Conservation (phyloP, 2,113 vertebrate species). For the Alces alces region DNA sequence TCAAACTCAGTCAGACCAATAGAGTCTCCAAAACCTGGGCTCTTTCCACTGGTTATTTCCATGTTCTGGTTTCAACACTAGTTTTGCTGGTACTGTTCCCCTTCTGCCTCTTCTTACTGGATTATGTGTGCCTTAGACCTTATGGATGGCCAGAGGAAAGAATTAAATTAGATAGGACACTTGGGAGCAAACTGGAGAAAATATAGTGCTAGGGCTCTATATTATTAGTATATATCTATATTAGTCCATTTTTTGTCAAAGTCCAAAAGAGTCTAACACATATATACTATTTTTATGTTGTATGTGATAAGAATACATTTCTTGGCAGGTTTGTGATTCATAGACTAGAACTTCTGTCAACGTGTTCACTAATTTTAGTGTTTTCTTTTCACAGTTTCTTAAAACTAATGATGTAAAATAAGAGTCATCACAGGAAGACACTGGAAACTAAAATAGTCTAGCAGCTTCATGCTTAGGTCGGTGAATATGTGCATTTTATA, state of each 20-base stretch:
- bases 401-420: not conserved
- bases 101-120: not conserved
- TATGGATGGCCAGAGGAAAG: not conserved
- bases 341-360: constrained; percentile 19
- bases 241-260: constrained; percentile 9
- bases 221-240: not conserved
- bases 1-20: not conserved
- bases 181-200: not conserved
- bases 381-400: not conserved
- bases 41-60: not conserved
- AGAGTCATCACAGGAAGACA: not conserved
- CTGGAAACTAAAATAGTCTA: not conserved
- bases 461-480: not conserved
- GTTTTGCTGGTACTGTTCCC: not conserved
- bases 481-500: not conserved
- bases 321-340: constrained; percentile 12
- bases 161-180: not conserved
- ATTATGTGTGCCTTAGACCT: not conserved
- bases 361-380: constrained; percentile 18
- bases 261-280: not conserved
- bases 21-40: accelerated
- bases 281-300: not conserved
- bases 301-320: constrained; percentile 18
- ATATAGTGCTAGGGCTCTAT: not conserved
- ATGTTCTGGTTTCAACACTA: not conserved